A percentile compares a stretch with the other conserved stretches of the same genome.
Conservation (phyloP, 1,140 invertebrate genomes). For the Thaumetopoea pityocampa region DNA sequence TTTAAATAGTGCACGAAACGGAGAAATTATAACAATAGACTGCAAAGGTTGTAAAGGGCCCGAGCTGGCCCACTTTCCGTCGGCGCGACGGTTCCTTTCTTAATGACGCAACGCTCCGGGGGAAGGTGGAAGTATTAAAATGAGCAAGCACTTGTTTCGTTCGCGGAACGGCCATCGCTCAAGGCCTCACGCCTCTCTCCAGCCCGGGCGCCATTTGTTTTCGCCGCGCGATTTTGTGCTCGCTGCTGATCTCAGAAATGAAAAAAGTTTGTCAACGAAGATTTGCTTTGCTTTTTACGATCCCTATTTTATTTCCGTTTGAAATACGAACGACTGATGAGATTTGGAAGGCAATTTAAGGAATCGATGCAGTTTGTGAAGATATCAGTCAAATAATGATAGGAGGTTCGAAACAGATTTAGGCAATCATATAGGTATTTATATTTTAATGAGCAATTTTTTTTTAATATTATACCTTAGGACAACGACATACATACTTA, state of each 20-base stretch:
- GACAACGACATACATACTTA: no score
- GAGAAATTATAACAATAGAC: conserved; percentile 55
- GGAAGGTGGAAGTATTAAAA: conserved; percentile 67
- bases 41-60: conserved; percentile 51
- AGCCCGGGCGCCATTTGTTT: conserved; percentile 30
- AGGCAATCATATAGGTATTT: no score
- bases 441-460: no score
- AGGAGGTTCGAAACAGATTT: no score
- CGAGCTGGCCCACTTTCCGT: conserved; percentile 38
- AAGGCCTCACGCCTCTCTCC: conserved; percentile 48
- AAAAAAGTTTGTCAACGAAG: conserved; percentile 20
- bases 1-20: conserved; percentile 20
- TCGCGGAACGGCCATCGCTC: conserved; percentile 51
- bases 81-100: conserved; percentile 42
- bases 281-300: no score
- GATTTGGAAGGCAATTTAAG: no score
- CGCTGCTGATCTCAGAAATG: conserved; percentile 18
- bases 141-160: conserved; percentile 64
- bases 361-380: no score
- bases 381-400: no score
- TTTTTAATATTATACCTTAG: no score
- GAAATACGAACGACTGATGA: no score
- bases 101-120: conserved; percentile 52
- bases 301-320: no score
- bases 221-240: conserved; percentile 17